Evolutionary conservation across 2,888 invertebrate species (phyloP).

Genomic region (Torymus tubicola): DNA sequence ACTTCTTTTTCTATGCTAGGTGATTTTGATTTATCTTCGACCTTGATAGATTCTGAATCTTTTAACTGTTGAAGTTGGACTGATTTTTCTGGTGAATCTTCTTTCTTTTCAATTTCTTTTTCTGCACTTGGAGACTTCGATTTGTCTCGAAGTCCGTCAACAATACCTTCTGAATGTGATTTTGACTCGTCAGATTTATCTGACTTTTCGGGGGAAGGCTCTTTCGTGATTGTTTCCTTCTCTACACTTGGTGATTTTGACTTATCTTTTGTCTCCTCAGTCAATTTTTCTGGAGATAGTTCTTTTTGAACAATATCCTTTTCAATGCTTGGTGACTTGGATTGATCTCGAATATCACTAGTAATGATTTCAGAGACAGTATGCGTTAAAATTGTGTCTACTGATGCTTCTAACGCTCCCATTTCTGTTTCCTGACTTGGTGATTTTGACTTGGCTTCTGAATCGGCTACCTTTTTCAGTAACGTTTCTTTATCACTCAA

Average conservation of each 20-base stretch:
- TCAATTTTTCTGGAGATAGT: too few species aligned
- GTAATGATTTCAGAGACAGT: too few species aligned
- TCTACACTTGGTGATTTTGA: slow-evolving; percentile 57
- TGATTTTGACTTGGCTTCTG: slow-evolving; percentile 40
- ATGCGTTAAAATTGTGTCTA: too few species aligned
- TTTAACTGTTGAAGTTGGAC: too few species aligned
- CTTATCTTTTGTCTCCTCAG: neutral
- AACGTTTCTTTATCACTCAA: slow-evolving; percentile 26
- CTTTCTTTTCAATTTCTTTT: slow-evolving; percentile 6
- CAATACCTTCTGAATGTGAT: neutral
- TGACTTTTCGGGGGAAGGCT: neutral
- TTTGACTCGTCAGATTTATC: neutral
- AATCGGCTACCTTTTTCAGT: slow-evolving; percentile 7
- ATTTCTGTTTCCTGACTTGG: neutral
- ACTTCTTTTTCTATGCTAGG: neutral
- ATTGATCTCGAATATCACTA: too few species aligned
- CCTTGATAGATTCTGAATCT: neutral
- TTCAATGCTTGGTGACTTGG: slow-evolving; percentile 3
- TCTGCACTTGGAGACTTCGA: neutral
- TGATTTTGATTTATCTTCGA: slow-evolving; percentile 42
- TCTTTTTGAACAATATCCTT: neutral
- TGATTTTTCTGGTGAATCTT: neutral
- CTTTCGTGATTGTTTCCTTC: slow-evolving; percentile 49
- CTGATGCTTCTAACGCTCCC: slow-evolving; percentile 17
- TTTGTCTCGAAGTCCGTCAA: neutral